phyloP scores from a whole-genome alignment of 2,797 vertebrate species.

The Artibeus jamaicensis region DNA sequence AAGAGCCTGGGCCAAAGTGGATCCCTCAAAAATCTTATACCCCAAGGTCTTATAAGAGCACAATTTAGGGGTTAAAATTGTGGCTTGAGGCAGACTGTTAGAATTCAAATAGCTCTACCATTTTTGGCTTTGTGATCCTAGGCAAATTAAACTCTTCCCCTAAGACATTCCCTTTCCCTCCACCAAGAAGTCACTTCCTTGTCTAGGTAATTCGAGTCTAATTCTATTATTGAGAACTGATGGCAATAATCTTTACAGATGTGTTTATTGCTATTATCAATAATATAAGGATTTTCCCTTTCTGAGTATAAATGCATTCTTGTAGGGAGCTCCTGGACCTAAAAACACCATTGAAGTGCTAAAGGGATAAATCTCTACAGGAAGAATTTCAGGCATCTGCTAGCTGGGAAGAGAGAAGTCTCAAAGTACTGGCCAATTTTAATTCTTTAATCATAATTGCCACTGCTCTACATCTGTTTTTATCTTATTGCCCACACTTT shows the following conservation, averaged over 20 bases:
- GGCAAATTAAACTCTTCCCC: neutral
- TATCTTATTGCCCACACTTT: conserved; percentile 3
- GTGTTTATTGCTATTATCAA: neutral
- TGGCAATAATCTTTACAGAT: neutral
- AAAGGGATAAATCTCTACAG: neutral
- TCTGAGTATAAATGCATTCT: neutral
- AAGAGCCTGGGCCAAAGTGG: neutral
- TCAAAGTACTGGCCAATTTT: neutral
- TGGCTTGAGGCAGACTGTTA: neutral
- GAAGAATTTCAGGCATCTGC: neutral
- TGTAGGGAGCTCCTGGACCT: neutral
- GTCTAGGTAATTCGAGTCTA: neutral
- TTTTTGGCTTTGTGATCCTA: neutral
- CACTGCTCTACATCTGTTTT: neutral
- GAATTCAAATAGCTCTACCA: neutral
- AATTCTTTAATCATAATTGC: neutral
- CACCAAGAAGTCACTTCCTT: conserved; percentile 4
- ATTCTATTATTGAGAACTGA: neutral
- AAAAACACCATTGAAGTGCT: neutral
- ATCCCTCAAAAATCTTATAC: neutral
- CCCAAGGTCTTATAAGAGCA: neutral
- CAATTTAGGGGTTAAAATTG: neutral
- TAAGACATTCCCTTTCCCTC: neutral
- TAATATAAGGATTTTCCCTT: neutral
- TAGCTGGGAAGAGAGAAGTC: neutral